Conservation (phyloP, 2,797 vertebrate species). For the Lepus oiostolus region DNA sequence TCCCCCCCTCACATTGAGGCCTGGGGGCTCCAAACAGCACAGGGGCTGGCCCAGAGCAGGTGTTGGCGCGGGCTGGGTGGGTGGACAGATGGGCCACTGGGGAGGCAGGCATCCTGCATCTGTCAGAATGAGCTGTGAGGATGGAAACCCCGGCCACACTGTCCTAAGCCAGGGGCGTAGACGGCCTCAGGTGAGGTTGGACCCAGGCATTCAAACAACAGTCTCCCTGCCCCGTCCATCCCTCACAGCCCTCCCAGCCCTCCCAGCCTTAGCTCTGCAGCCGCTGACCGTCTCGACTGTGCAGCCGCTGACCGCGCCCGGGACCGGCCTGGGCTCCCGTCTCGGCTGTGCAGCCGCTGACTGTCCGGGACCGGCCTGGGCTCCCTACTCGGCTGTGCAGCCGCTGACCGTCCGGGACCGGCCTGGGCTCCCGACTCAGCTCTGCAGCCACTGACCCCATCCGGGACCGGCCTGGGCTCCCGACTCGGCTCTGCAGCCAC, state of each 20-base stretch:
- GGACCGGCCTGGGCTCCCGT: too few species aligned
- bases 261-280: not conserved
- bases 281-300: not conserved
- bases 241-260: too few species aligned
- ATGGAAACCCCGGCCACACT: not conserved
- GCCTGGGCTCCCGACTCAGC: too few species aligned
- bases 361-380: too few species aligned
- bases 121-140: not conserved
- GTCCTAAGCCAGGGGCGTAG: fast-evolving
- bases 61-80: not conserved
- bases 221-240: not conserved
- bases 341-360: not conserved
- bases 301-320: not conserved
- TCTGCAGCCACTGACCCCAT: not conserved
- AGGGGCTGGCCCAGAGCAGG: not conserved
- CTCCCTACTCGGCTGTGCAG: too few species aligned
- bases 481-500: not conserved
- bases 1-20: not conserved
- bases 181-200: not conserved
- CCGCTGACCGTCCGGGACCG: not conserved
- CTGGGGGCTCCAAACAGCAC: not conserved
- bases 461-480: too few species aligned
- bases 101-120: not conserved
- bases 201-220: not conserved
- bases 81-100: not conserved